Conservation (phyloP, 2,888 invertebrate genomes). For the Synanthedon tipuliformis region DNA sequence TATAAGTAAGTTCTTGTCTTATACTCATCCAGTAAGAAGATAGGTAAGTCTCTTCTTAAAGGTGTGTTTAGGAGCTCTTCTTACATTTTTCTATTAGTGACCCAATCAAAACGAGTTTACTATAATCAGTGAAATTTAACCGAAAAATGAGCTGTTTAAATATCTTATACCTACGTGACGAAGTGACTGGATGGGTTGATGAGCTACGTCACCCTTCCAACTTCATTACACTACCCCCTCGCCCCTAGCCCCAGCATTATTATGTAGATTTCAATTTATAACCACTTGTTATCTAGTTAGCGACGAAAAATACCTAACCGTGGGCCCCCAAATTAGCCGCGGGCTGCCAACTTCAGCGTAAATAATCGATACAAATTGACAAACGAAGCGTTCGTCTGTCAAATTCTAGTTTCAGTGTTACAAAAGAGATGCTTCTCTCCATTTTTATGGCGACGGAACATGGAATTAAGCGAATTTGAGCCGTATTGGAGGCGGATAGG, state of each 20-base stretch:
- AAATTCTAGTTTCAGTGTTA: slow-evolving; percentile 62
- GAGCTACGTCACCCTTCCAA: slow-evolving; percentile 22
- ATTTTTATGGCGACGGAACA: not conserved
- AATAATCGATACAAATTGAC: slow-evolving; percentile 68
- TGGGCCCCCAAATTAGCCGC: slow-evolving; percentile 52
- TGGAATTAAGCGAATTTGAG: too few relatives aligned
- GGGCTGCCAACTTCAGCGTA: slow-evolving; percentile 53
- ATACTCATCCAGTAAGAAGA: too few relatives aligned
- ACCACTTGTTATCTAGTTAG: slow-evolving; percentile 71
- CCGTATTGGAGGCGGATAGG: not conserved
- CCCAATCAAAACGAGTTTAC: too few relatives aligned
- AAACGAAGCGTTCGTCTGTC: slow-evolving; percentile 68
- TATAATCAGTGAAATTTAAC: too few relatives aligned
- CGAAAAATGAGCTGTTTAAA: too few relatives aligned
- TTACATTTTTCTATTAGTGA: too few relatives aligned
- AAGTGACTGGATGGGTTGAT: not conserved
- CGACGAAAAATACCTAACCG: slow-evolving; percentile 61
- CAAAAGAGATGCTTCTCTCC: slow-evolving; percentile 22
- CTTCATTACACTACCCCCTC: slow-evolving; percentile 26
- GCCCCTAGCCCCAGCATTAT: slow-evolving; percentile 42
- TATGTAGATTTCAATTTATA: slow-evolving; percentile 69
- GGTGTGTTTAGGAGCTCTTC: too few relatives aligned
- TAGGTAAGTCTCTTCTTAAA: too few relatives aligned
- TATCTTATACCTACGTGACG: not conserved
- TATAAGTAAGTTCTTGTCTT: too few relatives aligned